Evolutionary conservation across 2,113 vertebrate genomes (phyloP), one percentile per base, ranked within the genome.

Genomic region (Nibea coibor): DNA sequence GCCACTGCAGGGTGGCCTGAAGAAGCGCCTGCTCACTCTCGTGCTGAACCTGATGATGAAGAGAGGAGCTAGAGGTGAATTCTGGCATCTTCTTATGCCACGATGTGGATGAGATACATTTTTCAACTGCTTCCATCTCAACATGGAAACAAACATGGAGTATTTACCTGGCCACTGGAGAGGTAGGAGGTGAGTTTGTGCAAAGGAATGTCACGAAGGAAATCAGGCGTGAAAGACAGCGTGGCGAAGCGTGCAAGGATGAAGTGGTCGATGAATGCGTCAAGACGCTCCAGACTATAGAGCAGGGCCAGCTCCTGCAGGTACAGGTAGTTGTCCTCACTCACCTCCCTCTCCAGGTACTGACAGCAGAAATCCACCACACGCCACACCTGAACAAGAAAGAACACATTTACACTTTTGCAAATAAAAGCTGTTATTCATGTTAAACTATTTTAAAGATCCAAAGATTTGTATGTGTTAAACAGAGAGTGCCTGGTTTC

Each of bases 311-410:
- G 94, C 76, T 98, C 95, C 78, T 99, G 98, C 53, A 99, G 95
- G 93, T 97, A 97, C 64, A 99, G 91, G 81, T 97, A 98, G 84
- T 97, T 99, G 83, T 98, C 97, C 87, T 98, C 96, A 0, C 92
- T 97, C 86, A 98, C 96, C 68, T 98, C 96, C 24, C 93, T 95
- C 93, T 99, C 97, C 90, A 99, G 92, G 72, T 97, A 99, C 93
- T 98, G 96, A 0, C 97, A 98, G 89, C 98, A 99, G 93, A 99
- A 97, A 84, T 99, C 98, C 3, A 99, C 97, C 54, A 88, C 97
- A 9, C 94, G 95, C 97, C 97, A 97, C 86, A 98, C 96, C 93
- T 93, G 84, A 42, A 45, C 65, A 4, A 67, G 14, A 72, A 4
- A 67, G 14, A 72, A 7, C 5, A 4, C 0, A 0, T 3, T 58